These are phyloP conservation scores for Pantherophis vulpinus DNA, from an alignment of 2,797 vertebrate genomes.

Conservation along the genomic window DNA sequence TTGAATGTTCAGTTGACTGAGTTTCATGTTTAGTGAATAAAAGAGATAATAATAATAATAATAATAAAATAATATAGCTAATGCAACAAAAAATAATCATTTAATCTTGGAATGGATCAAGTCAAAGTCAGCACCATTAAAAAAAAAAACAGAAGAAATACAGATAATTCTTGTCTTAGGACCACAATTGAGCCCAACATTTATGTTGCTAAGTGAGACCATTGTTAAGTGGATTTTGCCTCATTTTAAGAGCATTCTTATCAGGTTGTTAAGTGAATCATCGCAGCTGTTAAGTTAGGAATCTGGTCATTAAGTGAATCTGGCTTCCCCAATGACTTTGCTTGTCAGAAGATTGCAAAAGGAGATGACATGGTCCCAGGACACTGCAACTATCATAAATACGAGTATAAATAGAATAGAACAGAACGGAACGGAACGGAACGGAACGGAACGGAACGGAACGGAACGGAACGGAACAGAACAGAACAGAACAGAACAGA, in stretches of 20 bases:
- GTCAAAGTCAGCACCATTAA: background rate
- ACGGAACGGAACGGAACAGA: fast-evolving
- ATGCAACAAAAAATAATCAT: background rate
- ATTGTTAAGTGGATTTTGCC: background rate
- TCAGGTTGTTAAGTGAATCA: no score
- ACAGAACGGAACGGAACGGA: no score
- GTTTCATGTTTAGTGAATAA: no score
- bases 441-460: no score
- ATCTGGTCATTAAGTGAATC: background rate
- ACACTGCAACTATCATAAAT: no score
- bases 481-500: no score
- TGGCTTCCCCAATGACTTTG: background rate
- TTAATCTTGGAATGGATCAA: background rate
- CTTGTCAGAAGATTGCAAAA: background rate
- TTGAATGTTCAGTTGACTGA: no score
- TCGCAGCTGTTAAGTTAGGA: no score
- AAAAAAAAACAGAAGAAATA: background rate
- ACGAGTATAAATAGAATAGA: no score
- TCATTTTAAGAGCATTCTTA: background rate
- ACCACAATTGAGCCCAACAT: background rate
- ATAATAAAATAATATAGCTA: background rate
- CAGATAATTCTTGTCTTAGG: background rate
- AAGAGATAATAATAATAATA: no score
- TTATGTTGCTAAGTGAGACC: background rate
- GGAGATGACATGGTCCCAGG: no score